Percentiles rank a stretch among this genome's conserved stretches.
Evolutionary conservation across 2,888 invertebrate species (phyloP).

Genomic region (Stratiomys singularior): DNA sequence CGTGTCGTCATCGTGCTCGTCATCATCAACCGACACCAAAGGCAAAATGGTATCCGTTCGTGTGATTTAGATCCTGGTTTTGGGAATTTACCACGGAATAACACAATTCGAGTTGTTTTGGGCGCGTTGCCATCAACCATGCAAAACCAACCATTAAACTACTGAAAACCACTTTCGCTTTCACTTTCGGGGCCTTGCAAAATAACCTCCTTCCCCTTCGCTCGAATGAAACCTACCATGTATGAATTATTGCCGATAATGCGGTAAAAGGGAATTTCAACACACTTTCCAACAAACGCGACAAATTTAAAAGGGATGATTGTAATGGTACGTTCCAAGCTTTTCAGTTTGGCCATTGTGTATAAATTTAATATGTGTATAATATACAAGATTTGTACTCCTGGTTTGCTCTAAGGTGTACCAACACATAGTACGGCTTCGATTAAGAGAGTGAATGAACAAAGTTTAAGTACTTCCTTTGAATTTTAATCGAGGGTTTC

Average conservation of each 20-base stretch:
- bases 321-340: not conserved
- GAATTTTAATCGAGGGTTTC: slow-evolving; percentile 45
- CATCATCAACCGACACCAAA: not conserved
- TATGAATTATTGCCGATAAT: slow-evolving; percentile 53
- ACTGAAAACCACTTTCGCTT: slow-evolving; percentile 43
- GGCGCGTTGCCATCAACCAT: slow-evolving; percentile 9
- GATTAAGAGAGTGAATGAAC: slow-evolving; percentile 39
- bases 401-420: not conserved
- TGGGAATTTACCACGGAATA: not conserved
- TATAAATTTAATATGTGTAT: slow-evolving; percentile 5
- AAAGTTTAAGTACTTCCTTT: slow-evolving; percentile 47
- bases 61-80: not conserved
- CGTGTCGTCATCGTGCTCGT: slow-evolving; percentile 1
- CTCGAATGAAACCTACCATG: slow-evolving; percentile 29
- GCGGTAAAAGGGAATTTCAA: slow-evolving; percentile 42
- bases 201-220: too few species aligned
- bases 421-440: slow-evolving; percentile 15
- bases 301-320: slow-evolving; percentile 41
- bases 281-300: slow-evolving; percentile 34
- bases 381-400: slow-evolving; percentile 3
- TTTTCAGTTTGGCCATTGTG: slow-evolving; percentile 12
- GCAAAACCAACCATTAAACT: slow-evolving; percentile 36
- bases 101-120: not conserved
- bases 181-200: slow-evolving; percentile 31
- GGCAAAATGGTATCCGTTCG: slow-evolving; percentile 3